Evolutionary conservation across 2,113 vertebrate genomes (phyloP).

Genomic region (Macrotus californicus): DNA sequence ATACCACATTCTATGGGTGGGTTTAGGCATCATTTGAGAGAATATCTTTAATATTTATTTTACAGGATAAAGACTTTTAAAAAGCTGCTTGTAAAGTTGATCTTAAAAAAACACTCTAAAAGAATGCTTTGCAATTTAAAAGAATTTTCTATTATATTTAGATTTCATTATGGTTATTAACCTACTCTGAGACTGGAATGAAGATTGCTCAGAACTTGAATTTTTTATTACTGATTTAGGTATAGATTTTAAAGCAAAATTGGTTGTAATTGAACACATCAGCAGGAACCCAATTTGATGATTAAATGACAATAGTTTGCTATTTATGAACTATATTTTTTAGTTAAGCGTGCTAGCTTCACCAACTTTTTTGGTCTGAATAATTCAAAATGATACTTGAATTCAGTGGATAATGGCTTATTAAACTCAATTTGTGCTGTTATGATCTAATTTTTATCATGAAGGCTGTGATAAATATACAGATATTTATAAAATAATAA

Average conservation of each 20-base stretch:
- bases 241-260: not conserved
- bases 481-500: not conserved
- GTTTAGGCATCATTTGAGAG: not conserved
- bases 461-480: not conserved
- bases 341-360: not conserved
- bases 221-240: not conserved
- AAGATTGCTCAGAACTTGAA: not conserved
- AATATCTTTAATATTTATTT: constrained; percentile 27
- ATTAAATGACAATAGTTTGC: not conserved
- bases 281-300: not conserved
- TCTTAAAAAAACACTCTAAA: not conserved
- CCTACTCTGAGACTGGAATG: not conserved
- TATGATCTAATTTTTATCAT: not conserved
- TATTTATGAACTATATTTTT: constrained; percentile 3
- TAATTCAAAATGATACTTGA: not conserved
- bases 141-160: constrained; percentile 6
- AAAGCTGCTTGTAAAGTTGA: constrained; percentile 16
- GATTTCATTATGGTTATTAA: constrained; percentile 19
- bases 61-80: not conserved
- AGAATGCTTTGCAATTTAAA: not conserved
- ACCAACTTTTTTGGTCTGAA: not conserved
- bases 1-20: not conserved
- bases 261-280: not conserved
- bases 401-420: not conserved
- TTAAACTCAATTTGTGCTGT: not conserved